Percentiles rank a stretch among this genome's conserved stretches.
Conservation (phyloP, 2,113 vertebrate genomes). For the Agapornis roseicollis region DNA sequence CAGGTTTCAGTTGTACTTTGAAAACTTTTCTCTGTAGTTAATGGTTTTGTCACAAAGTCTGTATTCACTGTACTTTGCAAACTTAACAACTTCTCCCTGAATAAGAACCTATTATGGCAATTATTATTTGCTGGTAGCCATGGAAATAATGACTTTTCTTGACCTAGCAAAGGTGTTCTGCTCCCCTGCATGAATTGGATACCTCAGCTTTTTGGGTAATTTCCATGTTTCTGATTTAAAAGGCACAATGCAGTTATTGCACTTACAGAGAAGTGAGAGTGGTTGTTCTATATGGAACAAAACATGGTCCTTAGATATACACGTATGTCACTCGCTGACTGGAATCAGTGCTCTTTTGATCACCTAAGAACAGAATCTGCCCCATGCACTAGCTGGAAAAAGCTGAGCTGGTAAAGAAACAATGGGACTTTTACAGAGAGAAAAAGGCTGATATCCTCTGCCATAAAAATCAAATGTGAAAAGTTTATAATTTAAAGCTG, state of each 20-base stretch:
- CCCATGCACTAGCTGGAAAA: accelerated
- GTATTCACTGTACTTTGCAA: neutral
- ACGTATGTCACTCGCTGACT: neutral
- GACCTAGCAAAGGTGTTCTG: neutral
- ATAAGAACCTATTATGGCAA: neutral
- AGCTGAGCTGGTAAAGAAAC: neutral
- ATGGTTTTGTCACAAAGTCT: neutral
- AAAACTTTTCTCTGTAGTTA: neutral
- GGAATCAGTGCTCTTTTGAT: neutral
- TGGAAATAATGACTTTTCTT: neutral
- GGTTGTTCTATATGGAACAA: neutral
- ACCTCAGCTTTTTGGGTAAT: neutral
- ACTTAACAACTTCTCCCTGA: neutral
- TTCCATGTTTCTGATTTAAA: neutral
- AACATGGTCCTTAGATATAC: neutral
- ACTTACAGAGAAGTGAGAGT: neutral
- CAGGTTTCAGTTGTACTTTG: neutral
- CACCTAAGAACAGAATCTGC: neutral
- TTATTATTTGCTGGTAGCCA: neutral
- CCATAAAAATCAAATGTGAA: neutral
- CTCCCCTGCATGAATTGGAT: neutral
- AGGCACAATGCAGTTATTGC: neutral
- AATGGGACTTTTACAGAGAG: neutral
- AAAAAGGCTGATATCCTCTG: neutral
- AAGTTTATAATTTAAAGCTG: conserved; percentile 59